Evolutionary conservation across 2,113 vertebrate species (phyloP).

Genomic region (Mastomys coucha): DNA sequence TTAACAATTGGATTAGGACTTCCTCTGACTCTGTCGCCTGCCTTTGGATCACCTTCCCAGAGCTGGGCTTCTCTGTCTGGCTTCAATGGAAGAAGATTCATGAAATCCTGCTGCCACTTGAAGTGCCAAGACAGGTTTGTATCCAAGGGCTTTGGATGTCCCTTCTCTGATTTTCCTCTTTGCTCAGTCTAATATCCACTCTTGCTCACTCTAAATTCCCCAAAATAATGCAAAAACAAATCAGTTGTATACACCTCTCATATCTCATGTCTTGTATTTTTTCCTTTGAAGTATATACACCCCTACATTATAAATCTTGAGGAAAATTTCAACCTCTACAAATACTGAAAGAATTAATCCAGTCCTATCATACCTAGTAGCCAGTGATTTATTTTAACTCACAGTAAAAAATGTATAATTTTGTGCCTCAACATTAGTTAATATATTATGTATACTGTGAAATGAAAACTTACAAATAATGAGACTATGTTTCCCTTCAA

Average conservation of each 20-base stretch:
- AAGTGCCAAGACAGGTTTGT: too few relatives aligned
- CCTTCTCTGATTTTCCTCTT: not conserved
- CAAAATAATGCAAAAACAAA: not conserved
- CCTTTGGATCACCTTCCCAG: too few relatives aligned
- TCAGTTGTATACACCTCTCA: not conserved
- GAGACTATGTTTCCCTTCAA: conserved; percentile 55
- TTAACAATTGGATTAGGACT: too few relatives aligned
- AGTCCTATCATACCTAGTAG: conserved; percentile 11
- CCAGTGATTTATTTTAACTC: conserved; percentile 52
- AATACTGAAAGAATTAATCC: conserved; percentile 20
- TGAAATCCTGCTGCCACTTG: too few relatives aligned
- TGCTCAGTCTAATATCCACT: not conserved
- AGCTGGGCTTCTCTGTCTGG: too few relatives aligned
- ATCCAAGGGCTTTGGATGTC: too few relatives aligned
- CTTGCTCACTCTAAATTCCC: not conserved
- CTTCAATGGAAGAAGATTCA: too few relatives aligned
- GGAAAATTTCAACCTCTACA: conserved; percentile 34
- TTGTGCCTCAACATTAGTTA: conserved; percentile 13
- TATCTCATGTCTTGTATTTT: not conserved
- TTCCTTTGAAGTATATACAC: conserved; percentile 22
- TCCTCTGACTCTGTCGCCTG: too few relatives aligned
- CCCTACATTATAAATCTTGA: not conserved
- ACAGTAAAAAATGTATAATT: conserved; percentile 14
- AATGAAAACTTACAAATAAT: conserved; percentile 64
- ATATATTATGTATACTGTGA: conserved; percentile 66